Conservation (phyloP, 2,888 invertebrate genomes). For the Eilema sororculum region DNA sequence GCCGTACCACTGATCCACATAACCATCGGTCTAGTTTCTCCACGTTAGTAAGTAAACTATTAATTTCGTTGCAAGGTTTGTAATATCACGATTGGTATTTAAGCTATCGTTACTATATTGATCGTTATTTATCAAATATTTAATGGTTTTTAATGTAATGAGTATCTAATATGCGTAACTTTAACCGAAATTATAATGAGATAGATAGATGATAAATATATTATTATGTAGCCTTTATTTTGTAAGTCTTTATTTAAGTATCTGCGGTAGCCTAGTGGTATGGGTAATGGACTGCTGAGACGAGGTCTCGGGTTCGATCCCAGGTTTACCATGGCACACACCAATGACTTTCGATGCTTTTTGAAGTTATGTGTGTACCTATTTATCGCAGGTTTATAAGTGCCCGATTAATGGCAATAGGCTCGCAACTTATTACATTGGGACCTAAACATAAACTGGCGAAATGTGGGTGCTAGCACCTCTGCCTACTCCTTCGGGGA, state of each 20-base stretch:
- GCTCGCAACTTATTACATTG: too few species aligned
- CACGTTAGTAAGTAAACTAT: slow-evolving; percentile 27
- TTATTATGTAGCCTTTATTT: not conserved
- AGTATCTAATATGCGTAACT: not conserved
- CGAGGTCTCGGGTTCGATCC: too few species aligned
- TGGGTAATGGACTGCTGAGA: too few species aligned
- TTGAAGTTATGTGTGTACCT: too few species aligned
- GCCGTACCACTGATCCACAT: slow-evolving; percentile 54
- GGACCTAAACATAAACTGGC: too few species aligned
- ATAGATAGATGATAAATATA: not conserved
- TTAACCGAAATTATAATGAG: not conserved
- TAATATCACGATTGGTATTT: slow-evolving; percentile 47
- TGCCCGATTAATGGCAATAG: too few species aligned
- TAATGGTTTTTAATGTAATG: slow-evolving; percentile 10
- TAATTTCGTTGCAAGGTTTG: slow-evolving; percentile 50
- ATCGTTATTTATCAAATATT: slow-evolving; percentile 27
- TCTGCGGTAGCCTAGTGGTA: too few species aligned
- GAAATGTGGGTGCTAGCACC: too few species aligned
- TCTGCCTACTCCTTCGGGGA: too few species aligned
- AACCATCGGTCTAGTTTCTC: slow-evolving; percentile 35
- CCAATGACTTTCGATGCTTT: too few species aligned
- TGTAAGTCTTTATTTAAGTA: not conserved
- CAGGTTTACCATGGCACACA: too few species aligned
- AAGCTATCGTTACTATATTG: slow-evolving; percentile 37
- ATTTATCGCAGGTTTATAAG: too few species aligned